phyloP scores from a whole-genome alignment of 2,888 invertebrate species.

The Epinotia nisella region DNA sequence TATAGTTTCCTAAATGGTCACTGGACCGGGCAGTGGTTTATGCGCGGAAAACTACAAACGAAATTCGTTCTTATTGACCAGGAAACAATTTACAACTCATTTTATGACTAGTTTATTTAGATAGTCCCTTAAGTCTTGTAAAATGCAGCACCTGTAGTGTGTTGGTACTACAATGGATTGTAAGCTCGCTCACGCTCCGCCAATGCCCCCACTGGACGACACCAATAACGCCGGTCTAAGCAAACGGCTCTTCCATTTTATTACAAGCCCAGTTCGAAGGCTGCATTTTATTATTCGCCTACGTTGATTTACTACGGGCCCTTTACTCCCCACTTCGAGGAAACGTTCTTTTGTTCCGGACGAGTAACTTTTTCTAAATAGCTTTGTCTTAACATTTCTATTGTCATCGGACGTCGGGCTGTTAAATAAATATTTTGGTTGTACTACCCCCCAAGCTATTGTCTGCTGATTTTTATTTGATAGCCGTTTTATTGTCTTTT shows the following conservation, averaged over 20 bases:
- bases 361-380: conserved; percentile 73
- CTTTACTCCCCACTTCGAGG: conserved; percentile 62
- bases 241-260: conserved; percentile 43
- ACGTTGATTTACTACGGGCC: conserved; percentile 70
- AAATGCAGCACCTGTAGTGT: conserved; percentile 1
- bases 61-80: conserved; percentile 2
- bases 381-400: conserved; percentile 74
- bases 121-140: background rate
- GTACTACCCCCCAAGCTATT: conserved; percentile 66
- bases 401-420: conserved; percentile 66
- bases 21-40: conserved; percentile 41
- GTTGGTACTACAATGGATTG: conserved; percentile 10
- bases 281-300: conserved; percentile 68
- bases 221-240: conserved; percentile 33
- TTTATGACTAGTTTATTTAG: background rate
- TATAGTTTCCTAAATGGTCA: conserved; percentile 40
- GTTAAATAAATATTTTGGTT: conserved; percentile 76
- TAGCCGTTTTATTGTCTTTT: conserved; percentile 28
- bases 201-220: conserved; percentile 26
- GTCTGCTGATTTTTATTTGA: conserved; percentile 52
- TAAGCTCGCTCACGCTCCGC: conserved; percentile 18
- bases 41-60: conserved; percentile 1
- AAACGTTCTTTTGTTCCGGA: conserved; percentile 75
- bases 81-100: conserved; percentile 1
- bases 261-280: conserved; percentile 48